A percentile compares a stretch with the other conserved stretches of the same genome.
Evolutionary conservation across 1,140 invertebrate genomes (phyloP).

Genomic region (Lanistes nyassanus): DNA sequence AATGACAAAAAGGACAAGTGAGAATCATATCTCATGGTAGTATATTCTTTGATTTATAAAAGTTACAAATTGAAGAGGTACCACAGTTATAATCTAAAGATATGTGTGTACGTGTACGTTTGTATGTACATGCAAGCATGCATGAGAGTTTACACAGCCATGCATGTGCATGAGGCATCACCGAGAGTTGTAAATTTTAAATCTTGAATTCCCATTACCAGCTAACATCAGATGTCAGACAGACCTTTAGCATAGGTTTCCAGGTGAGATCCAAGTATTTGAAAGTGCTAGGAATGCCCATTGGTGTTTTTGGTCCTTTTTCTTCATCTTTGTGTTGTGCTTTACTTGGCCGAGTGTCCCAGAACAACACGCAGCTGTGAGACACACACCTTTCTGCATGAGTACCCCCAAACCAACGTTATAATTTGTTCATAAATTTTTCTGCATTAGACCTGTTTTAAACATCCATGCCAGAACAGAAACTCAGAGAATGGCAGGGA

Average conservation of each 20-base stretch:
- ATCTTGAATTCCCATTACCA: slow-evolving; percentile 3
- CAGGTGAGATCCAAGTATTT: slow-evolving; percentile 64
- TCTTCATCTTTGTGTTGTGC: slow-evolving; percentile 48
- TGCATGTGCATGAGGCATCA: neutral
- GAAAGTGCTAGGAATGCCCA: slow-evolving; percentile 63
- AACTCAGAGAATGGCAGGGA: too few species aligned
- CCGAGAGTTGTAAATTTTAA: neutral
- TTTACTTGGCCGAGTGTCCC: slow-evolving; percentile 63
- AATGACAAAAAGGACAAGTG: slow-evolving; percentile 3
- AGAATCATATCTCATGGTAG: too few species aligned
- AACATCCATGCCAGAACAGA: too few species aligned
- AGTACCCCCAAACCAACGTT: too few species aligned
- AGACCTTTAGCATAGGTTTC: slow-evolving; percentile 65
- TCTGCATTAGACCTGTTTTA: too few species aligned
- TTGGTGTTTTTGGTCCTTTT: slow-evolving; percentile 51
- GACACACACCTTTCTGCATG: too few species aligned
- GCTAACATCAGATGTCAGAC: too few species aligned
- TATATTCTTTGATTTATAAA: too few species aligned
- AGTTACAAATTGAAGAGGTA: too few species aligned
- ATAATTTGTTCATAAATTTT: too few species aligned
- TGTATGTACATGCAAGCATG: neutral
- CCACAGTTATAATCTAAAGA: neutral
- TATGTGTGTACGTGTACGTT: slow-evolving; percentile 4
- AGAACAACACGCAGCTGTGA: slow-evolving; percentile 61
- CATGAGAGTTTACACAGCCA: neutral